Conservation (phyloP, 2,113 vertebrate genomes). For the cat (Felis catus) region DNA sequence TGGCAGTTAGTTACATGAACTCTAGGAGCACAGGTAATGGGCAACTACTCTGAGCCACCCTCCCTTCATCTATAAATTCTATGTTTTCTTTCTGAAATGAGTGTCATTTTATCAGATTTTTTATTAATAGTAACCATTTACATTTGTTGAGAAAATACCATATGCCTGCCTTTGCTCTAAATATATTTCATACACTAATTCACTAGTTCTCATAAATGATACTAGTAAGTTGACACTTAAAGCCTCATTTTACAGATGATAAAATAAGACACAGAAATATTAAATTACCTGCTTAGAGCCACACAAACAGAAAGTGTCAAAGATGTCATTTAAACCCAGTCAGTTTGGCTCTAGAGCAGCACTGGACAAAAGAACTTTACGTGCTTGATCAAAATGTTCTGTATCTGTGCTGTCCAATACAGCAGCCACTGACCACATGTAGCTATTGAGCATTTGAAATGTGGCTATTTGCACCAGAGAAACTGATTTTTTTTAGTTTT, state of each 20-base stretch:
- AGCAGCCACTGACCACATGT: background rate
- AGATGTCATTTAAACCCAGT: background rate
- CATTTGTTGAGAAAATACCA: background rate
- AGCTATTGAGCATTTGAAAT: background rate
- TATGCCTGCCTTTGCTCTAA: background rate
- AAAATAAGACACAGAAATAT: background rate
- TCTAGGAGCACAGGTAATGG: background rate
- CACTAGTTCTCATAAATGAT: constrained; percentile 8
- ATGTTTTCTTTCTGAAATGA: background rate
- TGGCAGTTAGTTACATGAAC: background rate
- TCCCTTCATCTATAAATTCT: background rate
- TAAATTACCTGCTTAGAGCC: background rate
- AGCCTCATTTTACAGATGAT: background rate
- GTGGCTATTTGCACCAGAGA: background rate
- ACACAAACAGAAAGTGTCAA: background rate
- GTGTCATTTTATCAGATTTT: background rate
- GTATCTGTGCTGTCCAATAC: too few species aligned
- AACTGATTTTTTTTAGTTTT: too few species aligned
- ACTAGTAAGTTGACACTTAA: background rate
- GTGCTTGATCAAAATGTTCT: background rate
- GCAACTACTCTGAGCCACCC: background rate
- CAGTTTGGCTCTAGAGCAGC: background rate
- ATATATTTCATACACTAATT: background rate
- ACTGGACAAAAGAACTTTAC: background rate
- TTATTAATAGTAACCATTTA: background rate